Percentiles rank a stretch among this genome's conserved stretches.
Evolutionary conservation across 2,888 invertebrate genomes (phyloP).

Genomic region (Arrhopalites spinosus): DNA sequence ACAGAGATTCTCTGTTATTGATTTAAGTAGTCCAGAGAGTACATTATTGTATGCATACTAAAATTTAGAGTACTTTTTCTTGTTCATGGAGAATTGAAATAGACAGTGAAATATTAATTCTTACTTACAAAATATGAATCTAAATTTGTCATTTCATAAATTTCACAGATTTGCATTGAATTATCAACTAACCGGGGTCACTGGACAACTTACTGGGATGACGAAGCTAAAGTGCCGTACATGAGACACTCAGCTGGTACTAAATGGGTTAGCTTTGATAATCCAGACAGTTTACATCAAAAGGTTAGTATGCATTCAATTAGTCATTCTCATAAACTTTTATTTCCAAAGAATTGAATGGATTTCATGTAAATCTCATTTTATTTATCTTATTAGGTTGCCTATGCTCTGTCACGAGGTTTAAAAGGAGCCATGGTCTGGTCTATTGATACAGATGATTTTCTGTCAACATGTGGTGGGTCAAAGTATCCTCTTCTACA

Average conservation of each 20-base stretch:
- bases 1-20: no score
- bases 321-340: background rate
- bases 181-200: slow-evolving; percentile 63
- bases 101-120: background rate
- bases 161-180: slow-evolving; percentile 68
- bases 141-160: slow-evolving; percentile 1
- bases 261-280: slow-evolving; percentile 76
- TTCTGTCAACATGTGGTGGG: slow-evolving; percentile 69
- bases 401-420: slow-evolving; percentile 67
- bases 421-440: slow-evolving; percentile 81
- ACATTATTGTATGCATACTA: no score
- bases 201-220: slow-evolving; percentile 75
- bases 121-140: background rate
- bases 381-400: slow-evolving; percentile 58
- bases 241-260: slow-evolving; percentile 64
- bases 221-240: slow-evolving; percentile 67
- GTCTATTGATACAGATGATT: slow-evolving; percentile 89
- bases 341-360: background rate
- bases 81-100: background rate
- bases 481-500: slow-evolving; percentile 73
- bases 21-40: no score
- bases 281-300: slow-evolving; percentile 72
- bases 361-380: background rate
- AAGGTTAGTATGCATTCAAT: slow-evolving; percentile 72
- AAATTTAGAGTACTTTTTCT: no score